These are phyloP conservation scores for Parthenolecanium corni DNA, from an alignment of 2,888 invertebrate species.

Conservation along the genomic window DNA sequence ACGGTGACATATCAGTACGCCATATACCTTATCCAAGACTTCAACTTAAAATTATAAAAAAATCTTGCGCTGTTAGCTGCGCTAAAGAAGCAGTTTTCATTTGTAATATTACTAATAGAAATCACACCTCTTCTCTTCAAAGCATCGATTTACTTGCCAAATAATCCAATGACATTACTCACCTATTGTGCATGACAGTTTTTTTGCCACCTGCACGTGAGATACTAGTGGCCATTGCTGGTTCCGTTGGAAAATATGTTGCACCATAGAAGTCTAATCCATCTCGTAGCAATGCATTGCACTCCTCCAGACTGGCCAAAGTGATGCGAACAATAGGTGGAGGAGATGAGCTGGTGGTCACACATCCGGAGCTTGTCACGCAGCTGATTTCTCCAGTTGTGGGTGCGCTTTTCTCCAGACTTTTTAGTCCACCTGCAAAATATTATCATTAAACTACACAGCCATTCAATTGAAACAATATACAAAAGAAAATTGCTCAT, in stretches of 20 bases:
- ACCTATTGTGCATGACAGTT: conserved; percentile 27
- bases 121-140: too few relatives aligned
- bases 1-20: too few relatives aligned
- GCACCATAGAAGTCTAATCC: conserved; percentile 79
- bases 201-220: conserved; percentile 17
- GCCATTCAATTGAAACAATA: too few relatives aligned
- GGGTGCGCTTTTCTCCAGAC: neutral
- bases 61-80: too few relatives aligned
- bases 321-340: conserved; percentile 54
- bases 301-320: conserved; percentile 62
- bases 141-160: too few relatives aligned
- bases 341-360: conserved; percentile 43
- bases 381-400: conserved; percentile 12
- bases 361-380: neutral
- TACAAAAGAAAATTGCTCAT: too few relatives aligned
- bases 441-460: too few relatives aligned
- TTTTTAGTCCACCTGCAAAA: conserved; percentile 2
- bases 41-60: too few relatives aligned
- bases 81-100: too few relatives aligned
- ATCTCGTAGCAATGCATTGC: conserved; percentile 64
- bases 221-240: conserved; percentile 30
- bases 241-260: conserved; percentile 74
- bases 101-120: too few relatives aligned
- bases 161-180: too few relatives aligned
- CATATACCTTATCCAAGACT: too few relatives aligned